Conservation (phyloP, 2,888 invertebrate species). For the Apamea anceps region DNA sequence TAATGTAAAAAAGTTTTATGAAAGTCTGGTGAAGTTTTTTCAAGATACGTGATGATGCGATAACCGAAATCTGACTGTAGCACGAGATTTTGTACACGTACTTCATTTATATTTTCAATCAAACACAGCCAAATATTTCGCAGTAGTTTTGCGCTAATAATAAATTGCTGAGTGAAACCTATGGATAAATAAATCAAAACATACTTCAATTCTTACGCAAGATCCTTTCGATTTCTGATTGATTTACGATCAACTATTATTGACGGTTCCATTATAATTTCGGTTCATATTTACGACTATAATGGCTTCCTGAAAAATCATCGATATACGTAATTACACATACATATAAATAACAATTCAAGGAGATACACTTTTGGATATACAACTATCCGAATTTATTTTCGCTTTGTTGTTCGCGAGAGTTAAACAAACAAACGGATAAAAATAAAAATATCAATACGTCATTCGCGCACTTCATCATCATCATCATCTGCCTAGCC, state of each 20-base stretch:
- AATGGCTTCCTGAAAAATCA: slow-evolving; percentile 37
- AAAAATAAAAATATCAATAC: slow-evolving; percentile 8
- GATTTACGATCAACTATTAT: slow-evolving; percentile 33
- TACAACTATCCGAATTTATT: slow-evolving; percentile 24
- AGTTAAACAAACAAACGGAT: neutral
- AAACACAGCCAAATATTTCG: neutral
- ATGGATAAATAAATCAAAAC: slow-evolving; percentile 46
- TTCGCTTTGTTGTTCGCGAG: slow-evolving; percentile 1
- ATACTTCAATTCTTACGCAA: slow-evolving; percentile 22
- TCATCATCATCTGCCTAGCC: too few species aligned
- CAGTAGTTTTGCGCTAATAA: neutral
- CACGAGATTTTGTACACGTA: neutral
- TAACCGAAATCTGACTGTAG: neutral
- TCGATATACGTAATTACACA: neutral
- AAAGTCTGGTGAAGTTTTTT: neutral
- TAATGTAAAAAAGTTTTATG: too few species aligned
- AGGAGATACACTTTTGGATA: slow-evolving; percentile 25
- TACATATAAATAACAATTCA: slow-evolving; percentile 10
- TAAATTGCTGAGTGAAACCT: slow-evolving; percentile 28
- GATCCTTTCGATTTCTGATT: slow-evolving; percentile 32
- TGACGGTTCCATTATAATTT: slow-evolving; percentile 10
- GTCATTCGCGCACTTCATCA: neutral
- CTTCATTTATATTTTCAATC: neutral
- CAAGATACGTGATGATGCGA: neutral
- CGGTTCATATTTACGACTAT: neutral